phyloP scores from a whole-genome alignment of 2,797 vertebrate genomes.

The Anguilla marmorata region DNA sequence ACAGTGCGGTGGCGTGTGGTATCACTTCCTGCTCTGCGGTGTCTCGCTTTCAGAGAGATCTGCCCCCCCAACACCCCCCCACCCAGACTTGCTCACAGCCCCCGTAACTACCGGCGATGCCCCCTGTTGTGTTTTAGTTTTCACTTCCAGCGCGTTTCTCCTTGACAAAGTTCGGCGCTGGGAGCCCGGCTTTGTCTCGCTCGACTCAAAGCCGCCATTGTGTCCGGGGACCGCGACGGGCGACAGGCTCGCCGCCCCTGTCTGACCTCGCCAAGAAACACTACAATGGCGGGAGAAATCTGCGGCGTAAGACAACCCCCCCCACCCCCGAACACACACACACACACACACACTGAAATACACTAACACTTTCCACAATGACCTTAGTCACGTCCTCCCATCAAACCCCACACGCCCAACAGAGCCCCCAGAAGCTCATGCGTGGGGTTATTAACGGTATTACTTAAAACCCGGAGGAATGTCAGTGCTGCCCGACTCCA shows the following conservation, averaged over 20 bases:
- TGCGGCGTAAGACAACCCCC: constrained; percentile 15
- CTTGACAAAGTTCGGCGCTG: background rate
- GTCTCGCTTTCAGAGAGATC: background rate
- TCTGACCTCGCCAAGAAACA: constrained; percentile 27
- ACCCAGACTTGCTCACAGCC: background rate
- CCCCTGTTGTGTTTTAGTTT: background rate
- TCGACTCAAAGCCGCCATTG: background rate
- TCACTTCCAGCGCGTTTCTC: background rate
- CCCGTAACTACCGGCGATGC: background rate
- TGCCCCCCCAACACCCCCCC: no score
- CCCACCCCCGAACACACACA: no score
- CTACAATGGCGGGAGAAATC: constrained; percentile 19
- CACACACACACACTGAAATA: background rate
- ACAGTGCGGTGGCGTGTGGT: background rate
- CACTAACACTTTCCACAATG: background rate
- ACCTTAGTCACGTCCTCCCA: background rate
- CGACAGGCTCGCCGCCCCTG: background rate
- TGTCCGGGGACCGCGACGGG: background rate
- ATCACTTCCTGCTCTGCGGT: background rate
- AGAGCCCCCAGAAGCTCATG: background rate
- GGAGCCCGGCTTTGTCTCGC: constrained; percentile 5
- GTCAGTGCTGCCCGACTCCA: background rate
- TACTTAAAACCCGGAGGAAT: background rate
- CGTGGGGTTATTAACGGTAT: background rate
- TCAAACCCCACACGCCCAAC: background rate